Percentiles rank a stretch among this genome's conserved stretches.
Evolutionary conservation across 2,797 vertebrate species (phyloP).

Genomic region (Phoxinus dragarum): DNA sequence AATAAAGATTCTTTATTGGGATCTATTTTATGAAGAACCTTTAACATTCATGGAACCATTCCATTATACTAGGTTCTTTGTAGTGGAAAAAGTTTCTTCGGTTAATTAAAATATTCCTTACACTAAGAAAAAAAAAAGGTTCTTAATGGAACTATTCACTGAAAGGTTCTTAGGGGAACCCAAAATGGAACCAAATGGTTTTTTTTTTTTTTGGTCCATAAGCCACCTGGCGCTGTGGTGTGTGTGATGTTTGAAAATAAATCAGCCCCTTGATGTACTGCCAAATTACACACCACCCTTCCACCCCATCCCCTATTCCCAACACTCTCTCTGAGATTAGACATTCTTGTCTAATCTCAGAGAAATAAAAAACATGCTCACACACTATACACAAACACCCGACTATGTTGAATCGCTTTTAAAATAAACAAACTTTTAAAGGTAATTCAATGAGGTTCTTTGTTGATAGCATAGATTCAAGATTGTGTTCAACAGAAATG

Average conservation of each 20-base stretch:
- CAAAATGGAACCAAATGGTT: too few species aligned
- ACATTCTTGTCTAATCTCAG: conserved; percentile 1
- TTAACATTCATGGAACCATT: not conserved
- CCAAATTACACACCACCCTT: conserved; percentile 50
- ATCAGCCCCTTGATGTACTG: conserved; percentile 44
- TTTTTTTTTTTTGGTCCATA: conserved; percentile 16
- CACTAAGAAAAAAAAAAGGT: not conserved
- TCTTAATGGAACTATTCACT: not conserved
- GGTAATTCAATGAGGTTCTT: not conserved
- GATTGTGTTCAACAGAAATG: conserved; percentile 1
- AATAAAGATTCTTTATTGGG: not conserved
- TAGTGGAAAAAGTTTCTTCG: not conserved
- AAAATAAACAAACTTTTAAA: not conserved
- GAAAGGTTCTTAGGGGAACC: not conserved
- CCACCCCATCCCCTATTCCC: conserved; percentile 2
- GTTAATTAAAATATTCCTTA: not conserved
- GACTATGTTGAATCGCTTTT: not conserved
- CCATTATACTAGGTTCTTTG: not conserved
- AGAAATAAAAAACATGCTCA: not conserved
- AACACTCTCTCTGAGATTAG: conserved; percentile 10
- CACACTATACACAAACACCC: not conserved
- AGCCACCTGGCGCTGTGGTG: conserved; percentile 41
- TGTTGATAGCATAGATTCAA: conserved; percentile 10
- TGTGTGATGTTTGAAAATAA: conserved; percentile 56
- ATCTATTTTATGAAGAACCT: not conserved